Evolutionary conservation across 53 echinoderm and acorn worm genomes (phyloP), one percentile per base, ranked within the genome.

Genomic region (Echinometra lucunter): DNA sequence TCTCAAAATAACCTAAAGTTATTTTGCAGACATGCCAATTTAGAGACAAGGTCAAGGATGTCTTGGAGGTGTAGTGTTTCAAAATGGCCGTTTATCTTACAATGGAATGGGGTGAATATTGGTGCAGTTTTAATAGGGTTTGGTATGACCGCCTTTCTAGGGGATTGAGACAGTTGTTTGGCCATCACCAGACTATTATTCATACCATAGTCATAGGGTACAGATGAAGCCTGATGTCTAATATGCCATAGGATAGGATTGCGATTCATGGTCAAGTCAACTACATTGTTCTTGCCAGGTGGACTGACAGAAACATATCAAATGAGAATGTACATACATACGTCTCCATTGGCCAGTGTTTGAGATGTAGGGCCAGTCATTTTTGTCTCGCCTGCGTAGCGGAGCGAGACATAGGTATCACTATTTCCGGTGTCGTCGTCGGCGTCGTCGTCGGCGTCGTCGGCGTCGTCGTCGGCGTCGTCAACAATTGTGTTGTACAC

Each of bases 191-290:
- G 75, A 37, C 75, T 21, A 75, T 75, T 75, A 75, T 75, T 75
- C 75, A 75, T 75, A 4, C n/a, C 75, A 37, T 75, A 75, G 75
- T 75, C 75, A 75, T 40, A 38, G 40, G 75, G 75, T 75, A 75
- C 75, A 75, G 75, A 75, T 40, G 6, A 75, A 18, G 75, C 75
- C 75, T 75, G 37, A 18, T 75, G 75, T 75, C 75, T 75, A 38
- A 74, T 38, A 37, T 4, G 38, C 69, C 32, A n/a, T 34, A 34
- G 70, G 70, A 70, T 70, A 11, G 53, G 9, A 47, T 47, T 69
- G 69, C 1, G 15, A 38, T 38, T 75, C 75, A 75, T 40, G 75
- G 75, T 75, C 75, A 75, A 75, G 75, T 40, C 75, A 40, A 38
- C 40, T 75, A 2, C 19, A 75, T 30, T 67, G 32, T 67, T 67